Conservation (phyloP, 2,888 invertebrate species). For the Hypomecis atomaria region DNA sequence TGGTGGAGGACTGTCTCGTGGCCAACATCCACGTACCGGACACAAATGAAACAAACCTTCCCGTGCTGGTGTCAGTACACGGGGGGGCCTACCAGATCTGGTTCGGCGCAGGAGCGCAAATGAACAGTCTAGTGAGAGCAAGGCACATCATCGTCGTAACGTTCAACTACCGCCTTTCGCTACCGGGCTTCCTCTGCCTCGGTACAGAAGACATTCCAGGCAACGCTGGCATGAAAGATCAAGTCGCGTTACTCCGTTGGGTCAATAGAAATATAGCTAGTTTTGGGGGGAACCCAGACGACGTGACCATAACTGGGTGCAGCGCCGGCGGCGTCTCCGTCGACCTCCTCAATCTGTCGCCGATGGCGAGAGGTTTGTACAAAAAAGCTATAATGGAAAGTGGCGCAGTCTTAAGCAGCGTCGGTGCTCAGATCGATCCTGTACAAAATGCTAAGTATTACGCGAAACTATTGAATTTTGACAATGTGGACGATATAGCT, state of each 20-base stretch:
- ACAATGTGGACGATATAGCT: conserved; percentile 4
- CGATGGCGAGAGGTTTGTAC: conserved; percentile 54
- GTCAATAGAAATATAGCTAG: conserved; percentile 56
- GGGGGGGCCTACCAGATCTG: conserved; percentile 10
- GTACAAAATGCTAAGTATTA: conserved; percentile 15
- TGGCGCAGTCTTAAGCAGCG: conserved; percentile 41
- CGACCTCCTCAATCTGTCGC: conserved; percentile 54
- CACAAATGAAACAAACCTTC: conserved; percentile 5
- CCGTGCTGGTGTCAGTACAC: conserved; percentile 12
- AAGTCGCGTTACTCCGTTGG: conserved; percentile 50
- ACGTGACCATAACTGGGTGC: conserved; percentile 57
- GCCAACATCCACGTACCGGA: conserved; percentile 13
- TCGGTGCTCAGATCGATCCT: conserved; percentile 14
- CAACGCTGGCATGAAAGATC: conserved; percentile 57
- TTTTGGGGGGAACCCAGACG: conserved; percentile 56
- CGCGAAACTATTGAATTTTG: conserved; percentile 11
- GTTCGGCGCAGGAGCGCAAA: background rate
- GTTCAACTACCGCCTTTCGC: conserved; percentile 48
- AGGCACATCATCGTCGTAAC: conserved; percentile 37
- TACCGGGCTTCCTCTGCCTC: conserved; percentile 54
- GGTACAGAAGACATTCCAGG: conserved; percentile 55
- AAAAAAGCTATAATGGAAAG: conserved; percentile 58
- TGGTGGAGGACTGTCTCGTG: conserved; percentile 17
- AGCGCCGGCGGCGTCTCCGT: conserved; percentile 59
- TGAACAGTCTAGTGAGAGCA: conserved; percentile 15